Evolutionary conservation across 2,113 vertebrate genomes (phyloP).

Genomic region (Triplophysa rosa): DNA sequence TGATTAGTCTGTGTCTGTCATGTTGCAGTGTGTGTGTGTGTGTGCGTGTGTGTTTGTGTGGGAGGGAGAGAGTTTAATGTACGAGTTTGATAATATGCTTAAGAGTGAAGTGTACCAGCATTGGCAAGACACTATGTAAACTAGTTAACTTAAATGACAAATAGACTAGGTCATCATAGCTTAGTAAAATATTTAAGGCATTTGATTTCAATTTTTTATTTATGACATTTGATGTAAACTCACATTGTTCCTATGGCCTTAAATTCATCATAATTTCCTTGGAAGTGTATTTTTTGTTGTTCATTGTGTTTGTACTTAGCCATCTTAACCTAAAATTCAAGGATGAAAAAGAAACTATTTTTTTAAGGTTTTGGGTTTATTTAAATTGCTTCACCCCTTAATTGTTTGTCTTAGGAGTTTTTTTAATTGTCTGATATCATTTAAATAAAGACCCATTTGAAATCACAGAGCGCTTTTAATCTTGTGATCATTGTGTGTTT

Average conservation of each 20-base stretch:
- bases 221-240: slow-evolving; percentile 69
- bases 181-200: slow-evolving; percentile 66
- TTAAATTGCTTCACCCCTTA: slow-evolving; percentile 49
- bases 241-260: slow-evolving; percentile 71
- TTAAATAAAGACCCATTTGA: slow-evolving; percentile 66
- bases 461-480: slow-evolving; percentile 3
- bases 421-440: slow-evolving; percentile 57
- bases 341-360: slow-evolving; percentile 55
- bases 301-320: slow-evolving; percentile 58
- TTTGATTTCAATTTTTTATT: slow-evolving; percentile 68
- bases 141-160: slow-evolving; percentile 73
- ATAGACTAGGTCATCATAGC: slow-evolving; percentile 73
- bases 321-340: slow-evolving; percentile 55
- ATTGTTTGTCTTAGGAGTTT: slow-evolving; percentile 65
- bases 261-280: slow-evolving; percentile 64
- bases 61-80: slow-evolving; percentile 33
- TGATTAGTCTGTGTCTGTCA: slow-evolving; percentile 43
- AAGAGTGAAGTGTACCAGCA: slow-evolving; percentile 62
- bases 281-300: slow-evolving; percentile 60
- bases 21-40: slow-evolving; percentile 37
- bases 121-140: slow-evolving; percentile 66
- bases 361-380: slow-evolving; percentile 60
- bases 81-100: slow-evolving; percentile 56
- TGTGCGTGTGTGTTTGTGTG: neutral
- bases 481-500: slow-evolving; percentile 2